These are phyloP conservation scores for Parotia lawesii DNA, from an alignment of 2,113 vertebrate species.

Conservation along the genomic window DNA sequence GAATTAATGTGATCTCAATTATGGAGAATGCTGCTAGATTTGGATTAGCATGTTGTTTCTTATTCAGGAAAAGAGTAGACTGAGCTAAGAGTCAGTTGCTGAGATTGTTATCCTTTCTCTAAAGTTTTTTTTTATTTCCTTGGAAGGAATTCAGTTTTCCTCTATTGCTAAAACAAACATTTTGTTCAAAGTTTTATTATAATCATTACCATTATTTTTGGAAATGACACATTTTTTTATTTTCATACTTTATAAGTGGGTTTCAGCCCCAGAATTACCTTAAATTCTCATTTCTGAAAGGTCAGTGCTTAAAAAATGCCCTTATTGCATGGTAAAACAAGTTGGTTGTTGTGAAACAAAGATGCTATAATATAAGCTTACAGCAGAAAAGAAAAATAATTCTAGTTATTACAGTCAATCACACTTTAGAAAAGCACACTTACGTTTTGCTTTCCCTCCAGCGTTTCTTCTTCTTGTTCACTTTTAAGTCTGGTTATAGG, in stretches of 20 bases:
- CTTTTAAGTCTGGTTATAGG: slow-evolving; percentile 77
- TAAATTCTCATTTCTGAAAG: not conserved
- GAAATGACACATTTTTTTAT: not conserved
- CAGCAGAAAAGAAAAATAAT: not conserved
- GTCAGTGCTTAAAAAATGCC: not conserved
- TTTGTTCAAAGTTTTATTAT: not conserved
- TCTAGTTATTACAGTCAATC: not conserved
- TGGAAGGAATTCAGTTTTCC: not conserved
- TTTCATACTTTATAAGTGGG: not conserved
- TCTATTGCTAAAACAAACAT: not conserved
- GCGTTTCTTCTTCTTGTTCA: slow-evolving; percentile 73
- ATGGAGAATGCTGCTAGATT: not conserved
- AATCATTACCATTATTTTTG: not conserved
- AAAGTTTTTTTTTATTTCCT: not conserved
- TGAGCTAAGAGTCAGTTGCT: not conserved
- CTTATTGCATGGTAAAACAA: not conserved
- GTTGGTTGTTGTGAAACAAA: not conserved
- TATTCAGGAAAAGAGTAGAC: not conserved
- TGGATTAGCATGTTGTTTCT: not conserved
- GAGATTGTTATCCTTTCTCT: not conserved
- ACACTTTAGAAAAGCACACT: slow-evolving; percentile 26
- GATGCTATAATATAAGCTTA: not conserved
- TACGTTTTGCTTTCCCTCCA: slow-evolving; percentile 74
- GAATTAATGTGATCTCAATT: not conserved
- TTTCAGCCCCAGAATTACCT: not conserved